phyloP scores from a whole-genome alignment of 2,888 invertebrate genomes.

The Oxycera nigricornis region DNA sequence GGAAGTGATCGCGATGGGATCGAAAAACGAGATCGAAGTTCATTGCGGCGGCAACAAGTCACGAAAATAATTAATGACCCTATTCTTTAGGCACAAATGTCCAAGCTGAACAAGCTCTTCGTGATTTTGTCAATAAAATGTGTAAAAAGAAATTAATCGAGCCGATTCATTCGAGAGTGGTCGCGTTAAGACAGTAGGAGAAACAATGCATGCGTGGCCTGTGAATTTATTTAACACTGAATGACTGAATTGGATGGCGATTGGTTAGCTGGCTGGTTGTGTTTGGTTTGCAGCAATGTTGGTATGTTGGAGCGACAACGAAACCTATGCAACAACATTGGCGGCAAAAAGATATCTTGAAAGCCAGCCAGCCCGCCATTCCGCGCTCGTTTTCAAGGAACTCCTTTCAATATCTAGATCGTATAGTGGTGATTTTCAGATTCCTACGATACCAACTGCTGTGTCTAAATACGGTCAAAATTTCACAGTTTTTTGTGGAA shows the following conservation, averaged over 20 bases:
- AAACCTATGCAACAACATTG: too few relatives aligned
- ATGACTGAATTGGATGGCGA: not conserved
- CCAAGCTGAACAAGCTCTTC: conserved; percentile 40
- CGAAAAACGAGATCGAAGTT: conserved; percentile 23
- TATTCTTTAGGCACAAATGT: conserved; percentile 41
- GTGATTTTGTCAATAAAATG: conserved; percentile 43
- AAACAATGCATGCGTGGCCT: conserved; percentile 30
- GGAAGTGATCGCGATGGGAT: not conserved
- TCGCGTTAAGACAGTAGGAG: not conserved
- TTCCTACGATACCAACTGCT: conserved; percentile 24
- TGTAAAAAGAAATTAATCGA: conserved; percentile 23
- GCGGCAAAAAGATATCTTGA: too few relatives aligned
- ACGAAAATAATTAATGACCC: conserved; percentile 43
- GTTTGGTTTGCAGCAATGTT: too few relatives aligned
- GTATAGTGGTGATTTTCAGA: conserved; percentile 1
- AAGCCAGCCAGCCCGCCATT: too few relatives aligned
- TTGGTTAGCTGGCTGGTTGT: not conserved
- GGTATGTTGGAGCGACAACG: too few relatives aligned
- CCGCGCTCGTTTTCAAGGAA: too few relatives aligned
- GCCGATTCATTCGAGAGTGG: not conserved
- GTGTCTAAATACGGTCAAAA: too few relatives aligned
- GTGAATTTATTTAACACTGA: conserved; percentile 33
- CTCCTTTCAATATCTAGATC: not conserved
- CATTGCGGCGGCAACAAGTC: conserved; percentile 36
- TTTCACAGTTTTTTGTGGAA: too few relatives aligned